Evolutionary conservation across 1,140 invertebrate species (phyloP).

Genomic region (Archegozetes longisetosus): DNA sequence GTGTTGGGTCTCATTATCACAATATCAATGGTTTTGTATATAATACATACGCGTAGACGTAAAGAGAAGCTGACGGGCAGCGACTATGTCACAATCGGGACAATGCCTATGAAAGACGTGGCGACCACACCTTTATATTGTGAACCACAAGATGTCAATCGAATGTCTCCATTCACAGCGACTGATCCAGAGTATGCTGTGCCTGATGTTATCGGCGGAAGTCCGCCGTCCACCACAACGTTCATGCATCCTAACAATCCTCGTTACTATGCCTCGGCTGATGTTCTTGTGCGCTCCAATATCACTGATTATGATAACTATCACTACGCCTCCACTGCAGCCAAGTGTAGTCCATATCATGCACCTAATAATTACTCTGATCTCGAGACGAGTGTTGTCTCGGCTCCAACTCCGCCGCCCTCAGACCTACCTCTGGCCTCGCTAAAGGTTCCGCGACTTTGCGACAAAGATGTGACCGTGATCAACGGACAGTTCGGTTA

Average conservation of each 20-base stretch:
- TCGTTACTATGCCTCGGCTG: slow-evolving; percentile 8
- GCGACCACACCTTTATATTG: slow-evolving; percentile 10
- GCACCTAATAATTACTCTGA: background rate
- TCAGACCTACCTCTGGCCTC: background rate
- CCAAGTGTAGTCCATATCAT: background rate
- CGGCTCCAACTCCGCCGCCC: background rate
- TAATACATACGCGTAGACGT: background rate
- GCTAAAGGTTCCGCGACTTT: background rate
- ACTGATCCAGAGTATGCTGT: slow-evolving; percentile 17
- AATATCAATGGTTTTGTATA: background rate
- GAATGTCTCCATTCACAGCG: background rate
- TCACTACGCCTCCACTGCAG: background rate
- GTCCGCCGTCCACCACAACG: too few relatives aligned
- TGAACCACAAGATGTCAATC: slow-evolving; percentile 7
- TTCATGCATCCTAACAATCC: too few relatives aligned
- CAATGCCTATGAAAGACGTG: too few relatives aligned
- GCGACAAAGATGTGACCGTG: background rate
- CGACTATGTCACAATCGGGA: too few relatives aligned
- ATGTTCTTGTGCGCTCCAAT: slow-evolving; percentile 1
- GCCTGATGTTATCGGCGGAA: slow-evolving; percentile 11
- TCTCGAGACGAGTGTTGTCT: background rate
- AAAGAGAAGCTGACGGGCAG: slow-evolving; percentile 1
- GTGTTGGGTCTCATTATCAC: background rate
- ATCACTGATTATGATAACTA: background rate
- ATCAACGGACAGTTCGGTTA: slow-evolving; percentile 9